A percentile compares a stretch with the other conserved stretches of the same genome.
Conservation (phyloP, 2,113 vertebrate genomes). For the Rafetus swinhoei region DNA sequence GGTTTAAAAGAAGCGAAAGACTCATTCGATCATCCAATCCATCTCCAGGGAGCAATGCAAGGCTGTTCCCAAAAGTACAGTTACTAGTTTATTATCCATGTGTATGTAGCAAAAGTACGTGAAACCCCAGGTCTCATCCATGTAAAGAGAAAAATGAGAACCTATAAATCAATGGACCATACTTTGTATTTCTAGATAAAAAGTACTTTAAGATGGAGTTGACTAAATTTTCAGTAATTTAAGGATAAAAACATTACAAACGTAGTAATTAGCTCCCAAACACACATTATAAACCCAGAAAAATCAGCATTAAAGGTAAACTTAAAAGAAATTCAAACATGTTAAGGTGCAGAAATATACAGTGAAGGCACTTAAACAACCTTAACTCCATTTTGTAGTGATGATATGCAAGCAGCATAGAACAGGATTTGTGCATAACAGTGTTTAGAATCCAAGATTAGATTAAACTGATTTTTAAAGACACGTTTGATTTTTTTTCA, state of each 20-base stretch:
- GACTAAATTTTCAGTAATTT: neutral
- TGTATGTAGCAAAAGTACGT: rapidly evolving
- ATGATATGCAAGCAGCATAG: neutral
- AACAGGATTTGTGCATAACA: neutral
- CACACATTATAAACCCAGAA: neutral
- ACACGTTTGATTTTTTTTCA: rapidly evolving
- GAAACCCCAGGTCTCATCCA: neutral
- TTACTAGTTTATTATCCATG: rapidly evolving
- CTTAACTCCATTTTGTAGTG: neutral
- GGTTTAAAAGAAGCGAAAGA: conserved; percentile 1
- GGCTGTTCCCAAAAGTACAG: rapidly evolving
- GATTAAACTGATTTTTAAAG: neutral
- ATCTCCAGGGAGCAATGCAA: rapidly evolving
- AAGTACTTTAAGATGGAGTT: neutral
- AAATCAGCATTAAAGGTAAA: neutral
- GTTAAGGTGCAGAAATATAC: neutral
- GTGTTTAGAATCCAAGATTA: neutral
- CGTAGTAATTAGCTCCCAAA: neutral
- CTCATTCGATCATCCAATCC: neutral
- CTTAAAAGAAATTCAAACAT: neutral
- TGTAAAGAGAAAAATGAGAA: neutral
- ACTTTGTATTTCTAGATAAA: neutral
- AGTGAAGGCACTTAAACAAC: neutral
- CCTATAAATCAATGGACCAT: neutral
- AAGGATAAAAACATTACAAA: neutral